Percentiles rank a stretch among this genome's conserved stretches.
Evolutionary conservation across 2,888 invertebrate species (phyloP).

Genomic region (Aricia artaxerxes): DNA sequence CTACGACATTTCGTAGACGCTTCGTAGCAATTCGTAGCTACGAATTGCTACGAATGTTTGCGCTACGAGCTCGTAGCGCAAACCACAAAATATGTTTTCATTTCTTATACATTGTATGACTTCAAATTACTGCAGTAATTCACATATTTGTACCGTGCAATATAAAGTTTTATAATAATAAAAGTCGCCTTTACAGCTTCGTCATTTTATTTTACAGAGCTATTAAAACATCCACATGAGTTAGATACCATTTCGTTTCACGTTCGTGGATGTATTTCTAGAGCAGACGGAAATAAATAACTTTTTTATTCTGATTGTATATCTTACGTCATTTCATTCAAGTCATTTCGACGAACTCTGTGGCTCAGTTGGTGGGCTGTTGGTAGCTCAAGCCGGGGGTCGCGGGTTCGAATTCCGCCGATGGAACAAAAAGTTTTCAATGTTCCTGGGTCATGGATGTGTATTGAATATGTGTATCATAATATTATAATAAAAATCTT

Average conservation of each 20-base stretch:
- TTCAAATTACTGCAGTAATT: not conserved
- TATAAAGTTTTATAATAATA: conserved; percentile 22
- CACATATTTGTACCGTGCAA: not conserved
- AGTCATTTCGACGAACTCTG: too few species aligned
- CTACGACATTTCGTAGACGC: not conserved
- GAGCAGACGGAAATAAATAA: not conserved
- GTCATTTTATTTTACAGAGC: conserved; percentile 24
- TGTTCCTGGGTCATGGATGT: too few species aligned
- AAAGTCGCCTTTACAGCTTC: conserved; percentile 11
- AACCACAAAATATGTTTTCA: not conserved
- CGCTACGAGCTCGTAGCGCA: not conserved
- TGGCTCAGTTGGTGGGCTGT: too few species aligned
- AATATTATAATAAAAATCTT: too few species aligned
- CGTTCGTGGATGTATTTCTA: conserved; percentile 14
- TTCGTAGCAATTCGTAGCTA: not conserved
- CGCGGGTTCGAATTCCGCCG: too few species aligned
- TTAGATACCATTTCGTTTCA: conserved; percentile 15
- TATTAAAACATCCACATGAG: conserved; percentile 28
- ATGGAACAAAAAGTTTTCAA: too few species aligned
- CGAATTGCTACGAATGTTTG: too few species aligned
- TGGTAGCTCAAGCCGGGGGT: too few species aligned
- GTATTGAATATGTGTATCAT: too few species aligned
- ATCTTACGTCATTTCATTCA: not conserved
- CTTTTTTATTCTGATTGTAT: not conserved
- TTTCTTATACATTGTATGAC: not conserved